Evolutionary conservation across 2,113 vertebrate species (phyloP).

Genomic region (Epinephelus cyanopodus): DNA sequence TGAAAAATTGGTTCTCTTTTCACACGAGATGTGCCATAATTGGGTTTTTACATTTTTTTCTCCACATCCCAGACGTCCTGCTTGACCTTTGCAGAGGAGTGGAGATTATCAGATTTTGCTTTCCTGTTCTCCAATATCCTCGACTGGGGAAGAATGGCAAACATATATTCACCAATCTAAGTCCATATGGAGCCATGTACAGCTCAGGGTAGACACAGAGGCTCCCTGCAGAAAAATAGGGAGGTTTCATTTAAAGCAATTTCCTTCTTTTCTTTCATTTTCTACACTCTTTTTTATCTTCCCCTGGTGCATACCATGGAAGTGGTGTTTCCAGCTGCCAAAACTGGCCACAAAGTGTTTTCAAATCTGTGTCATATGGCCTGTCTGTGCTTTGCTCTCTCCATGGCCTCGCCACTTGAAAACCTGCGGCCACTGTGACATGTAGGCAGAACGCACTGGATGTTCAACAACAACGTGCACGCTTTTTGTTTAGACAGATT

Average conservation of each 20-base stretch:
- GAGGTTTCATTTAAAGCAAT: constrained; percentile 55
- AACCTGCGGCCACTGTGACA: constrained; percentile 23
- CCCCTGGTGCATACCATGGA: constrained; percentile 50
- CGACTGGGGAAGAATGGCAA: constrained; percentile 34
- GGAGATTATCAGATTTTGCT: constrained; percentile 38
- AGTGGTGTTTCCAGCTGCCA: constrained; percentile 66
- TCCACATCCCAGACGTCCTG: not conserved
- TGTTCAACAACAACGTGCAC: constrained; percentile 16
- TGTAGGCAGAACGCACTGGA: constrained; percentile 30
- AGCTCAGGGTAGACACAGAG: constrained; percentile 25
- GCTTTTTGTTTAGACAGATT: constrained; percentile 37
- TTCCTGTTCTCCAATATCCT: constrained; percentile 50
- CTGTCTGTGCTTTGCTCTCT: constrained; percentile 39
- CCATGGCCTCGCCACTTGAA: constrained; percentile 36
- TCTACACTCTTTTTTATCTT: constrained; percentile 54
- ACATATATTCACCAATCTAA: constrained; percentile 15
- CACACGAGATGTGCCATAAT: constrained; percentile 22
- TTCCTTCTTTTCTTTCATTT: constrained; percentile 60
- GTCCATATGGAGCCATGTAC: constrained; percentile 23
- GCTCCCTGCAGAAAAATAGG: constrained; percentile 28
- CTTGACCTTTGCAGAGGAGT: constrained; percentile 17
- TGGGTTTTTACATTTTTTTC: constrained; percentile 22
- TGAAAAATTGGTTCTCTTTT: constrained; percentile 9
- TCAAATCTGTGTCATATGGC: constrained; percentile 73
- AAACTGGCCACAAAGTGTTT: constrained; percentile 66